Evolutionary conservation across 2,797 vertebrate species (phyloP).

Genomic region (Salmo trutta): DNA sequence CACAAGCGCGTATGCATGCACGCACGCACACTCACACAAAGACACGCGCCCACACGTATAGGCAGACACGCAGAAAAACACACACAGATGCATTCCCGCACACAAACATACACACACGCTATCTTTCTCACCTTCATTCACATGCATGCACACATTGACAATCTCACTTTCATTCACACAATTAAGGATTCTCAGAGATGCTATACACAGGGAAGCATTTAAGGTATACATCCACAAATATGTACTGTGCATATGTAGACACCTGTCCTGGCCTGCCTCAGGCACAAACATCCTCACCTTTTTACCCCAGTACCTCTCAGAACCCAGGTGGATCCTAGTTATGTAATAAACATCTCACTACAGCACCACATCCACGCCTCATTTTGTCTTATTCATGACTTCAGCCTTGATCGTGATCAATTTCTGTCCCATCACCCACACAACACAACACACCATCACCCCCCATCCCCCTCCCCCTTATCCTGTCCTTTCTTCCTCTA

Average conservation of each 20-base stretch:
- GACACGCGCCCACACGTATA: no score
- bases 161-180: slow-evolving; percentile 30
- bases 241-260: no score
- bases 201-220: background rate
- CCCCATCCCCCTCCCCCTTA: background rate
- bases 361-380: background rate
- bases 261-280: no score
- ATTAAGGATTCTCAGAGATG: background rate
- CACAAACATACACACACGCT: no score
- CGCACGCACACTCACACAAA: background rate
- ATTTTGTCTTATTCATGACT: slow-evolving; percentile 3
- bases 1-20: background rate
- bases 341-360: background rate
- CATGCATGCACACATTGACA: slow-evolving; percentile 2
- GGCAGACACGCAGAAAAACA: no score
- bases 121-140: background rate
- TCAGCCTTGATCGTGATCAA: slow-evolving; percentile 27
- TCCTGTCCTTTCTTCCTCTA: slow-evolving; percentile 19
- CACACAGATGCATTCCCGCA: no score
- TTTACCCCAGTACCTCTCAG: background rate
- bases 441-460: slow-evolving; percentile 13
- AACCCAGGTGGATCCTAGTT: background rate
- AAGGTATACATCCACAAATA: background rate
- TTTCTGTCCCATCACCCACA: slow-evolving; percentile 36
- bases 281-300: background rate